Base-by-base conservation (phyloP, 1,140 invertebrate genomes). In the Megathymus violae region DNA sequence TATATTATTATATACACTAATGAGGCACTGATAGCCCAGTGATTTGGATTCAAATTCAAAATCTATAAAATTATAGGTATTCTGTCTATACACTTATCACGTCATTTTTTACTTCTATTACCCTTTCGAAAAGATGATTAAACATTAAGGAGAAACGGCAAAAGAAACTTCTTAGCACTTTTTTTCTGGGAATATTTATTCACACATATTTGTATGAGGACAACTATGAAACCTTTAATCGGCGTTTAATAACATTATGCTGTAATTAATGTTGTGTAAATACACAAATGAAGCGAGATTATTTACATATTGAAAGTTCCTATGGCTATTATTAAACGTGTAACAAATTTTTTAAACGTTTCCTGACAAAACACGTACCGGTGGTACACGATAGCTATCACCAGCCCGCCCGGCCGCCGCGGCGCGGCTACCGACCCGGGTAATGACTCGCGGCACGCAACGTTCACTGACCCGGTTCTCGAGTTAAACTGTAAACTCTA, bases 261-360 rank as follows among this genome's bases (percentile, higher is more conserved):
- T 9, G 27, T 31, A 31, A 31, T 7, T 31, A 4, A 31, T 3
- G 27, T 7, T 7, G 27, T 31, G 9, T 31, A 31, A 43, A 17
- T 47, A 47, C 14, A 47, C 9, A 47, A 47, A 47, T 27, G 25
- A 6, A 46, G 14, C 15, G n/a, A n/a, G 4, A 16, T 4, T 6
- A 4, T 13, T 17, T 1, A 7, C 0, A 17, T 34, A 52, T 52
- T 52, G 50, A 51, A 52, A 50, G 6, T 51, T 51, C 15, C 1
- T 19, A 40, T 16, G 17, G 34, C 50, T 13, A 36, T 40, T 40
- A 52, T 52, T 52, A 40, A 52, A 13, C 50, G 50, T 52, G 50
- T 40, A 36, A 40, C 34, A 40, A 52, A 38, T 51, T 51, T 51
- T 52, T 52, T 52, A 52, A 52, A 52, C 50, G 50, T 17, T 52